A percentile compares a stretch with the other conserved stretches of the same genome.
Evolutionary conservation across 2,113 vertebrate genomes (phyloP).

Genomic region (Melozone crissalis): DNA sequence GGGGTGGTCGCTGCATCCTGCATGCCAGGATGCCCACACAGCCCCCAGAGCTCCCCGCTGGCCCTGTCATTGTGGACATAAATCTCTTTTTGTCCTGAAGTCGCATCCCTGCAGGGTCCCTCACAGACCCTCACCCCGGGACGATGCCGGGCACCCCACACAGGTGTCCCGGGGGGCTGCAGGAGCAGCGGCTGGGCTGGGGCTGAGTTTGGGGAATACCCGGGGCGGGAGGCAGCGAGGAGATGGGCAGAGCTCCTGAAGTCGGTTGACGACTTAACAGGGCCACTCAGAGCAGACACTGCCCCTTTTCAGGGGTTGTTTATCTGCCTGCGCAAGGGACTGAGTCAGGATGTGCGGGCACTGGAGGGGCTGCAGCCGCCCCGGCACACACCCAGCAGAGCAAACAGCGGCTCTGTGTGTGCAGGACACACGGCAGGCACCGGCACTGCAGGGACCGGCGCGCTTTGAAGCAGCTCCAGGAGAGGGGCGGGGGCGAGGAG

Average conservation of each 20-base stretch:
- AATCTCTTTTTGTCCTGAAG: neutral
- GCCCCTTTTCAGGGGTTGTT: conserved; percentile 13
- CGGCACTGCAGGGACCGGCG: neutral
- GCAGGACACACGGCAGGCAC: neutral
- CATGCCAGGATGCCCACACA: neutral
- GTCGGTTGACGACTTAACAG: neutral
- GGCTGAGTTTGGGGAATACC: neutral
- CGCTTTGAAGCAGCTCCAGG: conserved; percentile 33
- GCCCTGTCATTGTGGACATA: accelerated
- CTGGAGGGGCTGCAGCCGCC: neutral
- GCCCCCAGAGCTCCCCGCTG: neutral
- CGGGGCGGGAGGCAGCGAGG: neutral
- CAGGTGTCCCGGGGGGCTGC: neutral
- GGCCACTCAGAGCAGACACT: neutral
- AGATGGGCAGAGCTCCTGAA: neutral
- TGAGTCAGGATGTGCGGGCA: neutral
- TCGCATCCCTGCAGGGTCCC: neutral
- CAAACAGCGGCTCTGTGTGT: conserved; percentile 20
- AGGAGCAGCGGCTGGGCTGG: neutral
- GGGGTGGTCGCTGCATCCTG: accelerated
- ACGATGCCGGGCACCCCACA: accelerated
- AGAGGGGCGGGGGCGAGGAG: neutral
- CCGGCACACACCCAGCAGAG: conserved; percentile 31
- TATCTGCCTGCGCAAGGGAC: neutral
- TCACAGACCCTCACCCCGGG: neutral